A percentile compares a stretch with the other conserved stretches of the same genome.
These are phyloP conservation scores for Morone chrysops DNA, from an alignment of 2,113 vertebrate species.

Conservation along the genomic window DNA sequence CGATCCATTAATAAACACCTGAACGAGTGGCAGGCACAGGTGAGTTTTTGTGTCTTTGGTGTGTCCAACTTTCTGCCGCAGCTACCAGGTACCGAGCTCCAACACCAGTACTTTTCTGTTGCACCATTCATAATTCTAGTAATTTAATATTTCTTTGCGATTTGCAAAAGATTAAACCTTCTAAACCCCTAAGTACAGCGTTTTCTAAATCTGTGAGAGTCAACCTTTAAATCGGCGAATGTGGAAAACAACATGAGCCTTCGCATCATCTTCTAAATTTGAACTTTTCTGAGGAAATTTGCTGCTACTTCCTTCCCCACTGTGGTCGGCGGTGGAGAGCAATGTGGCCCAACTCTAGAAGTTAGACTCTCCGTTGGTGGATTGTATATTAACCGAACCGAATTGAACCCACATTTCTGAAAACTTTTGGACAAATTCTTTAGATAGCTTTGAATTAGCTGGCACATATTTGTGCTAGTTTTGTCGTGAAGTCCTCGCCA, in stretches of 20 bases:
- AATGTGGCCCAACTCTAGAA: no score
- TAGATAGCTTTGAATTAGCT: fast-evolving
- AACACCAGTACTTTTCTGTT: fast-evolving
- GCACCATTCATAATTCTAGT: background rate
- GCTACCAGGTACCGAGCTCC: background rate
- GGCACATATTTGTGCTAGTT: fast-evolving
- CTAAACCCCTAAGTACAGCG: fast-evolving
- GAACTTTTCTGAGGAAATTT: background rate
- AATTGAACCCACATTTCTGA: background rate
- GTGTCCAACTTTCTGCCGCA: background rate
- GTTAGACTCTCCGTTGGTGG: no score
- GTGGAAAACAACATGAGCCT: background rate
- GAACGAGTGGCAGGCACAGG: conserved; percentile 14
- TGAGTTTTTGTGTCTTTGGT: conserved; percentile 26
- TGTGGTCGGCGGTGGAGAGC: no score
- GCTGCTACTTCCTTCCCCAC: conserved; percentile 16
- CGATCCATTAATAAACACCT: background rate
- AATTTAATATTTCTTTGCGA: background rate
- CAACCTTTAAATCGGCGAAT: background rate
- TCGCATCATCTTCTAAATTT: background rate
- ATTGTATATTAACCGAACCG: background rate
- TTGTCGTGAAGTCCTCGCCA: background rate
- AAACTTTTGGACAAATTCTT: no score
- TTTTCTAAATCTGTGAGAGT: fast-evolving
- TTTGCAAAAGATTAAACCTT: fast-evolving